These are phyloP conservation scores for Lepidonotus clava DNA, from an alignment of 2,888 invertebrate genomes.

Conservation along the genomic window DNA sequence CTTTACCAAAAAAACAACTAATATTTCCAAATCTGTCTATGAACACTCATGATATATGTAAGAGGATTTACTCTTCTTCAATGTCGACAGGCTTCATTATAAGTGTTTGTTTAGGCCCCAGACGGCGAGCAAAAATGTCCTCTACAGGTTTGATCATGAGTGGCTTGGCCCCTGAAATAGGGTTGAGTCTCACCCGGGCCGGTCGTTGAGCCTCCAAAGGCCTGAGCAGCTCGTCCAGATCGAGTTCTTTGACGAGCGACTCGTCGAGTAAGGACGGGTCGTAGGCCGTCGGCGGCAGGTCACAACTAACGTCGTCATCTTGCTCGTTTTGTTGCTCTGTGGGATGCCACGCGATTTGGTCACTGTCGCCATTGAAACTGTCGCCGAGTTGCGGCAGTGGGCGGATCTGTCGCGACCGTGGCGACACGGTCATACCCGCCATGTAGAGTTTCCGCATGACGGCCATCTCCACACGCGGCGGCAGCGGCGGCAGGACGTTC, in stretches of 20 bases:
- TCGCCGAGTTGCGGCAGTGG: conserved; percentile 16
- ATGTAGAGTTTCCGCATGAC: conserved; percentile 26
- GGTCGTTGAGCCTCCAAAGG: background rate
- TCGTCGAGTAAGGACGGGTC: conserved; percentile 22
- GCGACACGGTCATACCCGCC: conserved; percentile 28
- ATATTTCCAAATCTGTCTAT: no score
- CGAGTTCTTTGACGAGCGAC: background rate
- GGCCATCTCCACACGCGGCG: conserved; percentile 22
- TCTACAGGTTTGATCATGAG: background rate
- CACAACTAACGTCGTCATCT: background rate
- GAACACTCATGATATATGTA: no score
- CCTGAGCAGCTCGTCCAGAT: conserved; percentile 19
- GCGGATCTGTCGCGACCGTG: background rate
- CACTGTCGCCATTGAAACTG: background rate
- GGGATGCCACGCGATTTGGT: no score
- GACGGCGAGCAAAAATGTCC: background rate
- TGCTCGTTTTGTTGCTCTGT: background rate
- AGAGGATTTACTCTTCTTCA: no score
- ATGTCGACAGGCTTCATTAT: background rate
- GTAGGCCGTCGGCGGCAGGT: background rate
- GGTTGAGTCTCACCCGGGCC: background rate
- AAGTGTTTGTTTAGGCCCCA: background rate
- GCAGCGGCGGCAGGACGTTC: conserved; percentile 3
- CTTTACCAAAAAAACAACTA: no score
- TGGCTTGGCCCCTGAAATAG: background rate